Conservation (phyloP, 2,797 vertebrate species). For the Erethizon dorsatum region DNA sequence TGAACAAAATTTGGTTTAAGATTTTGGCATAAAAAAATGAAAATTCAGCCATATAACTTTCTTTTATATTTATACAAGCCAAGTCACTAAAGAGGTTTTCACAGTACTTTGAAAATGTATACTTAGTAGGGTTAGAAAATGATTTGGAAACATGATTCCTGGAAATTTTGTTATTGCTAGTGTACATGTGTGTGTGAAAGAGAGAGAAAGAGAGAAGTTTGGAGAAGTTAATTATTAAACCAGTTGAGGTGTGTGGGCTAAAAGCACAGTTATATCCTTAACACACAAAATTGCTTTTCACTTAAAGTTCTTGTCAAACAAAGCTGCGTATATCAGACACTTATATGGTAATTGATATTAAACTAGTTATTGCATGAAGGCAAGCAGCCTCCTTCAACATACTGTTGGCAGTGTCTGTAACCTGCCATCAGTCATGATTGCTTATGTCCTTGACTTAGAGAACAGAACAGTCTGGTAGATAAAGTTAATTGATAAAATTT, state of each 20-base stretch:
- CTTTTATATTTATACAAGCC: constrained; percentile 59
- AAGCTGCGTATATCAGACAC: constrained; percentile 16
- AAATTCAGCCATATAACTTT: constrained; percentile 68
- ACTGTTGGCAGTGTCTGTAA: background rate
- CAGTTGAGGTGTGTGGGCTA: background rate
- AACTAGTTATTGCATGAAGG: constrained; percentile 33
- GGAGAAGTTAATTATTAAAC: constrained; percentile 71
- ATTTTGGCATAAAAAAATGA: constrained; percentile 63
- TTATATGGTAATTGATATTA: constrained; percentile 21
- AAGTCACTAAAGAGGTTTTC: constrained; percentile 55
- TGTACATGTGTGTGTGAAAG: background rate
- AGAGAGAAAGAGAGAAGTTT: background rate
- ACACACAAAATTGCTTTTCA: constrained; percentile 61
- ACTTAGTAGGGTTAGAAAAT: constrained; percentile 44
- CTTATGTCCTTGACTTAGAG: constrained; percentile 50
- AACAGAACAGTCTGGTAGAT: constrained; percentile 7
- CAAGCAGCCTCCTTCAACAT: constrained; percentile 5
- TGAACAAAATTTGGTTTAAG: constrained; percentile 71
- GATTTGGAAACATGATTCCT: constrained; percentile 74
- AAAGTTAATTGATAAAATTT: constrained; percentile 71
- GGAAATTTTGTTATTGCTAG: constrained; percentile 53
- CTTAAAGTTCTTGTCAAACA: constrained; percentile 68
- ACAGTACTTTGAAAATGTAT: constrained; percentile 65
- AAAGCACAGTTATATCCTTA: constrained; percentile 4
- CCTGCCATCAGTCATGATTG: background rate